Evolutionary conservation across 2,113 vertebrate species (phyloP), one percentile per base, ranked within the genome.

Genomic region (Cheilinus undulatus): DNA sequence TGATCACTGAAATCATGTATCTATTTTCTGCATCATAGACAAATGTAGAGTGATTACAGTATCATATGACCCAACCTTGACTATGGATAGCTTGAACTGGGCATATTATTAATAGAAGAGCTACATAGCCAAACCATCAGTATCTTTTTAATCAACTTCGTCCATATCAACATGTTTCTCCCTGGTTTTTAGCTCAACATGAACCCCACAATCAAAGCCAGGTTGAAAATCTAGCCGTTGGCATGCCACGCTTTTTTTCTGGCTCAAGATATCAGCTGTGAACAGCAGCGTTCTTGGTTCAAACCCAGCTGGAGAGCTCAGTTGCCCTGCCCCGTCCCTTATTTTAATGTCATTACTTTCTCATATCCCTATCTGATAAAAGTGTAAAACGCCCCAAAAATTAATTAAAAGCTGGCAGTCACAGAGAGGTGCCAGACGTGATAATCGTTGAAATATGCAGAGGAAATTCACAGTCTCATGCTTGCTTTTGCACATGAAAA

Each of bases 321-420:
- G 20, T 15, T 54, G 10, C 30, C 32, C 20, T 23, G 20, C 32
- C 22, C 30, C 34, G 20, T 56, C 6, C 32, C 12, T 36, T 13
- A n/a, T 22, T 56, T 56, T 36, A n/a, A 3, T 54, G 51, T 24
- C 56, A 49, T 49, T 30, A 26, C 22, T 63, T 50, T 14, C 40
- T 50, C 5, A 46, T 38, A 26, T 48, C 15, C 8, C 60, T 34
- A 34, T 50, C 30, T 36, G 45, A 64, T 26, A 14, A 26, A 50
- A 30, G 5, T 20, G 15, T 38, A 32, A 60, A 63, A 36, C 1
- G 19, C 14, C 26, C 19, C 11, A 32, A 48, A 23, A 32, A 8
- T 3, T 9, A 23, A 30, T 6, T 19, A 64, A 65, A 51, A 38
- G 32, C 22, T 50, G 28, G 22, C 30, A 38, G 46, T 51, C 48